Base-by-base conservation (phyloP, 2,888 invertebrate species). In the Blomia tropicalis region DNA sequence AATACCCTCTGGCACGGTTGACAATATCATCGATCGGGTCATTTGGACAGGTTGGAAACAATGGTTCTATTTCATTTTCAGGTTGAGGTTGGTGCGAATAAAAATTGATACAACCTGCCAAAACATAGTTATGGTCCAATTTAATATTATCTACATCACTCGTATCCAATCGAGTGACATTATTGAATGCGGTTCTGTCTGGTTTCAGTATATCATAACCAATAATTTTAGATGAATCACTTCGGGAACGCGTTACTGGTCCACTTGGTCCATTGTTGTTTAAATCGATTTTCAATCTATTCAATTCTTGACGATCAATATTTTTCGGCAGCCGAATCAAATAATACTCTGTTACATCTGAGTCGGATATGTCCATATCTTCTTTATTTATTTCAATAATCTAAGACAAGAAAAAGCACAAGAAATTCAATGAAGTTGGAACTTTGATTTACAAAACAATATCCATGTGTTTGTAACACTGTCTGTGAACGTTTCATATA, bases 41-140 rank as follows among this genome's bases (percentile, higher is more conserved):
- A 27, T 56, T 56, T 29, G 56, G 56, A 19, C 29, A 3, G 2
- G 11, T 27, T 7, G 56, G n/a, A 2, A 19, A 17, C 25, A 56
- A 30, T 36, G 56, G 56, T 22, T 31, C 14, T 36, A 36, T 11
- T 36, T 56, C 36, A 4, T 2, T 14, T n/a, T 56, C 56, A 22
- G 56, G 25, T 31, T 5, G 29, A 19, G 56, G n/a, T 31, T 17
- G 4, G 25, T 56, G 36, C 14, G 25, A 1, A 25, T 56, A 56
- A 36, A 56, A 56, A 25, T 56, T 56, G 2, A 56, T 23, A 19
- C 56, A 56, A 25, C 56, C 56, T 22, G 17, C 14, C 11, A 56
- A 7, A 25, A 36, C 36, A 36, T 36, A 36, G 36, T 36, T 17
- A 7, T 7, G 36, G 36, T 36, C 36, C 7, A 36, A 11, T 36